Percentiles rank a stretch among this genome's conserved stretches.
phyloP scores from a whole-genome alignment of 92 coral and sea anemone genomes.

The Palythoa grandis region DNA sequence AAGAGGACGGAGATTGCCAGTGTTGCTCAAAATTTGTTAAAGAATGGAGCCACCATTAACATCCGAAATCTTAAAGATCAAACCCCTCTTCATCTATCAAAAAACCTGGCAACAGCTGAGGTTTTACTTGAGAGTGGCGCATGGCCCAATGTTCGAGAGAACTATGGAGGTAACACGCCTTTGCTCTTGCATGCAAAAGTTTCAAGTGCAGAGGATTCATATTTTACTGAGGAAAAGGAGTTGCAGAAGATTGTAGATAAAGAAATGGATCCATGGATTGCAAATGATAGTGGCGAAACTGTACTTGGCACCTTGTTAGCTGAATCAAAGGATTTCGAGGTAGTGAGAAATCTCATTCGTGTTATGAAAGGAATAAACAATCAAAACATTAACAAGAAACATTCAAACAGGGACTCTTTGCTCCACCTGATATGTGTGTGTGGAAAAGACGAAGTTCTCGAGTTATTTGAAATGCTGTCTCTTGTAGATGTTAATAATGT shows the following conservation, averaged over 20 bases:
- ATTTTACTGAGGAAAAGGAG: background rate
- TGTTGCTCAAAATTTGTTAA: too few species aligned
- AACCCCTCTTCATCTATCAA: conserved; percentile 14
- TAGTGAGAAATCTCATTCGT: background rate
- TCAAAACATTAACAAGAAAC: background rate
- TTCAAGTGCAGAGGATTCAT: background rate
- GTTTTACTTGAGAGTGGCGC: conserved; percentile 3
- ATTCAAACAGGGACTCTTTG: background rate
- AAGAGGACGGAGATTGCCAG: background rate
- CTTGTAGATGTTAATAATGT: background rate
- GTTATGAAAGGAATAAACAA: background rate
- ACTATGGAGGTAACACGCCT: conserved; percentile 12
- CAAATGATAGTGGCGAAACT: conserved; percentile 8
- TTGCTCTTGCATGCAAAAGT: background rate
- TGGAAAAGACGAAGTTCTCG: background rate
- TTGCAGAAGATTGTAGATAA: background rate
- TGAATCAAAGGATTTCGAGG: background rate
- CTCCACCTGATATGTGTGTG: background rate
- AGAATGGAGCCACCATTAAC: conserved; percentile 7
- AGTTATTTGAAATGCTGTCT: background rate
- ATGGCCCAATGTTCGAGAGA: background rate
- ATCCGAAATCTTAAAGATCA: background rate
- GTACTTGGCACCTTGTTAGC: background rate
- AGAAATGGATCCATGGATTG: conserved; percentile 13
- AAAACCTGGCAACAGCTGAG: background rate